Evolutionary conservation across 2,797 vertebrate species (phyloP), one percentile per base, ranked within the genome.

Genomic region (Lemur catta): DNA sequence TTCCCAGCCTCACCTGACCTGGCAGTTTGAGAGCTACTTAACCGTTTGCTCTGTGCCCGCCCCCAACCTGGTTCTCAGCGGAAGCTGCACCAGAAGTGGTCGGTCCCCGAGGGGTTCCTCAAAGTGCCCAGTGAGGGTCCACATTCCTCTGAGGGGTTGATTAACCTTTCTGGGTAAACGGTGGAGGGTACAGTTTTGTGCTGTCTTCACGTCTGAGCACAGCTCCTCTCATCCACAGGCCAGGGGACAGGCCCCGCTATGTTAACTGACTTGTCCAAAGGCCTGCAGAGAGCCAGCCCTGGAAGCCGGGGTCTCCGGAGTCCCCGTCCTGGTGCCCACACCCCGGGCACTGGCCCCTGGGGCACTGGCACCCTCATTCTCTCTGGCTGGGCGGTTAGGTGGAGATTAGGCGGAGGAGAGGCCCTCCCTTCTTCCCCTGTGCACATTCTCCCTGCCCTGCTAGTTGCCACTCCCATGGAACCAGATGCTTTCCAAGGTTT

Each of bases 1-100:
- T 91, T 97, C 87, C 65, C 46, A 97, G 28, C 55, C 80, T 95
- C 82, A 95, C 15, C 33, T 86, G 93, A 65, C 63, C 63, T 65
- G 63, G 33, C 63, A 59, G 96, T 87, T 81, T 22, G 48, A 90
- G 88, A 97, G 88, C 79, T 94, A 2, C 95, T 97, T 98, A 96
- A 97, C 87, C 52, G 33, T 98, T 96, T 90, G 35, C 91, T 76
- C 80, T 75, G 78, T 26, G 43, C 63, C 5, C 15, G 35, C 41
- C 24, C 13, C n/a, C 80, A 3, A 11, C 26, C 87, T 59, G 61
- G 76, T 41, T 18, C 67, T 76, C 28, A 11, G 69, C 1, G 22
- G 84, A 94, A 50, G 81, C 94, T 41, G 59, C 33, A 4, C 13
- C 28, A 41, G 79, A 55, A 61, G 79, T 35, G 38, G 20, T 2